Evolutionary conservation across 2,888 invertebrate genomes (phyloP).

Genomic region (Melinaea menophilus): DNA sequence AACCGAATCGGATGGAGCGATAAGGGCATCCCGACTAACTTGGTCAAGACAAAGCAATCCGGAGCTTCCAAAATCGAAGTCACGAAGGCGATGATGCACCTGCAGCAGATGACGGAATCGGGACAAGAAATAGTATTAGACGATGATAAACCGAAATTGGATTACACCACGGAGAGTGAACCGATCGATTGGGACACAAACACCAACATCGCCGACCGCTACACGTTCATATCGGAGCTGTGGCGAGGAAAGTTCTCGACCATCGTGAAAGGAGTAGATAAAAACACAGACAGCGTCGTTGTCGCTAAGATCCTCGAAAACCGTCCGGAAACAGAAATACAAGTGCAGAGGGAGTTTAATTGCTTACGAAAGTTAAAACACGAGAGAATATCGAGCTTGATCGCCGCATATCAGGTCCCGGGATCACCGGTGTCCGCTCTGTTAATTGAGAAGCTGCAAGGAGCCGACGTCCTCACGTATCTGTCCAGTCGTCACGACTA

Average conservation of each 20-base stretch:
- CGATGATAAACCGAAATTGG: slow-evolving; percentile 81
- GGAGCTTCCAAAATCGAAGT: slow-evolving; percentile 87
- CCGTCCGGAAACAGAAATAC: slow-evolving; percentile 80
- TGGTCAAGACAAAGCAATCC: slow-evolving; percentile 82
- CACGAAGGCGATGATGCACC: slow-evolving; percentile 88
- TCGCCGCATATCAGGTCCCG: slow-evolving; percentile 84
- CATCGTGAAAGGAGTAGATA: slow-evolving; percentile 87
- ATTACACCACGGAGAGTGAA: slow-evolving; percentile 85
- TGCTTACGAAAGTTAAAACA: slow-evolving; percentile 89
- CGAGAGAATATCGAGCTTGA: slow-evolving; percentile 88
- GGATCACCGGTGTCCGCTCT: slow-evolving; percentile 84
- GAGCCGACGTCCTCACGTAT: slow-evolving; percentile 94
- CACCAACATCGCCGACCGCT: slow-evolving; percentile 83
- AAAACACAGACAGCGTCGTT: slow-evolving; percentile 84
- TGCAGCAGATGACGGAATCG: slow-evolving; percentile 90
- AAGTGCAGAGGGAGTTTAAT: slow-evolving; percentile 89
- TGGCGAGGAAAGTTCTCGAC: slow-evolving; percentile 91
- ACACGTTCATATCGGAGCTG: slow-evolving; percentile 91
- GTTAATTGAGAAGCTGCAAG: slow-evolving; percentile 90
- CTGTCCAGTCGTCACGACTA: slow-evolving; percentile 93
- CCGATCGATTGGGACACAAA: slow-evolving; percentile 86
- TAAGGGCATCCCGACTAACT: slow-evolving; percentile 88
- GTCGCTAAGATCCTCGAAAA: slow-evolving; percentile 90
- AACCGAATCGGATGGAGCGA: slow-evolving; percentile 97
- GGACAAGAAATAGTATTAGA: slow-evolving; percentile 83